A percentile compares a stretch with the other conserved stretches of the same genome.
Conservation (phyloP, 2,888 invertebrate species). For the Cheilosia scutellata region DNA sequence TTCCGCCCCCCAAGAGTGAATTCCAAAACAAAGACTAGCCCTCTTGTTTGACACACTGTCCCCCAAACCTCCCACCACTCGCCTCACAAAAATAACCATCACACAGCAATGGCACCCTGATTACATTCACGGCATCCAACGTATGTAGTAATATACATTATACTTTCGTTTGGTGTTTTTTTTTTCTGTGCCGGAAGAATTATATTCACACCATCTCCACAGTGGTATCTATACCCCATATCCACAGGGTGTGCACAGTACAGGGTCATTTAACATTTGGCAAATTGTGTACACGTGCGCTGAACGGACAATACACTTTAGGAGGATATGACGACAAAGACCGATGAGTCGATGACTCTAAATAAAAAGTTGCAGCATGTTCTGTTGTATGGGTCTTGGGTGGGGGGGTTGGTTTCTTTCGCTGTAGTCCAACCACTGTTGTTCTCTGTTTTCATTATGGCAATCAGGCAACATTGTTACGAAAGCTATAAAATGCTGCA, state of each 20-base stretch:
- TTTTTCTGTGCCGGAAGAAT: slow-evolving; percentile 30
- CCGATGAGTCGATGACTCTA: slow-evolving; percentile 11
- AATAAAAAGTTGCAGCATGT: slow-evolving; percentile 38
- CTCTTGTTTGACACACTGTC: slow-evolving; percentile 45
- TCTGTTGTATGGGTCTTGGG: neutral
- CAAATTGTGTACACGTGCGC: slow-evolving; percentile 74
- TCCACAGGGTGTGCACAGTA: neutral
- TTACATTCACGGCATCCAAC: slow-evolving; percentile 39
- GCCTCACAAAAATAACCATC: too few species aligned
- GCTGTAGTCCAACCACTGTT: too few species aligned
- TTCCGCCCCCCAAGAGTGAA: too few species aligned
- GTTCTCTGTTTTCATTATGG: too few species aligned
- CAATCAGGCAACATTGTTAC: slow-evolving; percentile 18
- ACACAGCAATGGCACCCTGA: neutral
- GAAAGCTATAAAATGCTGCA: slow-evolving; percentile 20
- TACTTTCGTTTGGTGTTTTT: neutral
- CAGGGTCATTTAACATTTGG: slow-evolving; percentile 48
- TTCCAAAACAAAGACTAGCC: neutral
- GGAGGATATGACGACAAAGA: slow-evolving; percentile 61
- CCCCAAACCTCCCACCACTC: neutral
- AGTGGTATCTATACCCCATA: neutral
- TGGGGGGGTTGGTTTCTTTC: too few species aligned
- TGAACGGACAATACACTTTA: slow-evolving; percentile 66
- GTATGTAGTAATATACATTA: neutral
- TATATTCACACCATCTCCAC: slow-evolving; percentile 37